Base-by-base conservation (phyloP, 2,113 vertebrate genomes). In the Mesitornis unicolor region DNA sequence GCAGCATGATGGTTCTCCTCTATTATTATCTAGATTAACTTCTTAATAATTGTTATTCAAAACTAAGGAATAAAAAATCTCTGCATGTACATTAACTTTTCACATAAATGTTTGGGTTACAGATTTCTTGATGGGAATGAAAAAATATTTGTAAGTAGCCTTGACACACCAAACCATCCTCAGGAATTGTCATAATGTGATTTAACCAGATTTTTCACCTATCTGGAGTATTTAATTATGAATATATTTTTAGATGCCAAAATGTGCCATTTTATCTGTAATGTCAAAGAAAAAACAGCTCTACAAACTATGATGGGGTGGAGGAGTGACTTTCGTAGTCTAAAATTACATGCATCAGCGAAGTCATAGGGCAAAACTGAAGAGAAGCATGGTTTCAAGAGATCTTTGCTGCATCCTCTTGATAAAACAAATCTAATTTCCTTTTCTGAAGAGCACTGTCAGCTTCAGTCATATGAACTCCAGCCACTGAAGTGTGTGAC, bases 381-480 rank as follows among this genome's bases (percentile, higher is more conserved):
- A 88, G 50, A 83, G 63, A 69, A 76, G 20, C 5, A 17, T 60
- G 16, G 19, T 83, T 91, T 88, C 67, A 63, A 77, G 63, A 56
- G 87, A 43, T 84, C 82, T 92, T 93, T 56, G 81, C 79, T 77
- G 47, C 79, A 77, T 94, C 75, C 86, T 90, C 54, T 74, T 88
- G 93, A 92, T 90, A 95, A 88, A 56, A 74, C 79, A 92, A 96
- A 96, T 90, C 54, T 93, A 93, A 96, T 96, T 96, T 96, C 92
- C 95, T 94, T 91, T 81, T 36, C 71, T 74, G 76, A 90, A 93
- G 56, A 88, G 79, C 51, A 70, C 56, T 90, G 43, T 73, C 75
- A 38, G 68, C 65, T 89, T 88, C 80, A 90, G 84, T 76, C 42
- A 31, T 94, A 85, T 94, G 95, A 94, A 87, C 71, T 91, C 31